Percentiles rank a stretch among this genome's conserved stretches.
phyloP scores from a whole-genome alignment of 2,888 invertebrate species.

The Ochlodes sylvanus region DNA sequence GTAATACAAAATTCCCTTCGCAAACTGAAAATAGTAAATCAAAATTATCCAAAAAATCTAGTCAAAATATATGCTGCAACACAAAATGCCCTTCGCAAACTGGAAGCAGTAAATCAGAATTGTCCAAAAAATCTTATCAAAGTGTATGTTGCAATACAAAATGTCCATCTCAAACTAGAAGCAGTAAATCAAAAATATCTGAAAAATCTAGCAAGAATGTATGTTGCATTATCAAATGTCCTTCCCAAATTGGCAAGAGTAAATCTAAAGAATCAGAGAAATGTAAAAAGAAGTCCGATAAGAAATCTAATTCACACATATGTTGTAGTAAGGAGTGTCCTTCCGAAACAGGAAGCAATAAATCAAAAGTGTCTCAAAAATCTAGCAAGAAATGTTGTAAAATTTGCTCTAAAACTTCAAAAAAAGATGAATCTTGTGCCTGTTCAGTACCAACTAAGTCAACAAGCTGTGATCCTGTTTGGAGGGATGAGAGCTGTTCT shows the following conservation, averaged over 20 bases:
- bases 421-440: constrained; percentile 8
- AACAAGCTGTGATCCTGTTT: constrained; percentile 3
- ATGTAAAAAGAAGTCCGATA: neutral
- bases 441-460: constrained; percentile 4
- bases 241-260: neutral
- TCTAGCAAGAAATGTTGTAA: neutral
- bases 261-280: neutral
- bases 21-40: neutral
- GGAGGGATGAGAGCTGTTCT: constrained; percentile 19
- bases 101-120: neutral
- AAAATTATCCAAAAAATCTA: neutral
- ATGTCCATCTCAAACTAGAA: neutral
- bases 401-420: neutral
- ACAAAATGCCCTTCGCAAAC: neutral
- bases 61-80: neutral
- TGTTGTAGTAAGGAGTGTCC: constrained; percentile 16
- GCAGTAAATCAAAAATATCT: neutral
- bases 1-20: neutral
- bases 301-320: neutral
- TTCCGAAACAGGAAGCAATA: neutral
- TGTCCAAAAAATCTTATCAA: neutral
- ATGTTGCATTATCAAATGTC: constrained; percentile 18
- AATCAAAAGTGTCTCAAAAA: neutral
- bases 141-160: constrained; percentile 11
- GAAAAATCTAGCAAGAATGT: neutral